Evolutionary conservation across 92 coral and sea anemone genomes (phyloP).

Genomic region (Micromussa lordhowensis): DNA sequence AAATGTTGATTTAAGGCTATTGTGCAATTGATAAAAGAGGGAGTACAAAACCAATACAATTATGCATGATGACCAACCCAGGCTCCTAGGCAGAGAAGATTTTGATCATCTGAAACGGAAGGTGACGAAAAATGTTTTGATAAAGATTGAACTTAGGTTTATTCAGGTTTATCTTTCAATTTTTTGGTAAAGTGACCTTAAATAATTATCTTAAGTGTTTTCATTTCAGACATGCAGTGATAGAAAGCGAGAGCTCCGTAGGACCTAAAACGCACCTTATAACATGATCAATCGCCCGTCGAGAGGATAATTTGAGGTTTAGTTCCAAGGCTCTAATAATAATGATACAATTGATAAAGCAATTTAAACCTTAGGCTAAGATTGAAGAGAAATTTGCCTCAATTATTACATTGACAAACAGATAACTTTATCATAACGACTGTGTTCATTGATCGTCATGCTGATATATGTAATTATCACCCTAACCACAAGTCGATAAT

Average conservation of each 20-base stretch:
- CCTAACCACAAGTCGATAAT: not conserved
- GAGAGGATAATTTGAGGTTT: conserved; percentile 3
- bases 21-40: not conserved
- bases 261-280: not conserved
- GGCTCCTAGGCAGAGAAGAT: not conserved
- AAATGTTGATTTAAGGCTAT: conserved; percentile 14
- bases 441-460: not conserved
- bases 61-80: not conserved
- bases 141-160: not conserved
- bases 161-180: not conserved
- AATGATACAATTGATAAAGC: not conserved
- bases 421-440: not conserved
- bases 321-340: not conserved
- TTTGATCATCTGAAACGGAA: not conserved
- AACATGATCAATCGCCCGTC: not conserved
- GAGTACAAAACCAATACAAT: not conserved
- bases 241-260: not conserved
- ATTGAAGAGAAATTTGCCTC: not conserved
- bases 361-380: not conserved
- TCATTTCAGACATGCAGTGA: not conserved
- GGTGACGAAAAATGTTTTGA: not conserved
- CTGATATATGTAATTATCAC: not conserved
- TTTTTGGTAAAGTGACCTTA: not conserved
- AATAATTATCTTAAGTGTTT: not conserved
- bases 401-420: not conserved